Conservation (phyloP, 2,797 vertebrate genomes). For the Myotis planiceps region DNA sequence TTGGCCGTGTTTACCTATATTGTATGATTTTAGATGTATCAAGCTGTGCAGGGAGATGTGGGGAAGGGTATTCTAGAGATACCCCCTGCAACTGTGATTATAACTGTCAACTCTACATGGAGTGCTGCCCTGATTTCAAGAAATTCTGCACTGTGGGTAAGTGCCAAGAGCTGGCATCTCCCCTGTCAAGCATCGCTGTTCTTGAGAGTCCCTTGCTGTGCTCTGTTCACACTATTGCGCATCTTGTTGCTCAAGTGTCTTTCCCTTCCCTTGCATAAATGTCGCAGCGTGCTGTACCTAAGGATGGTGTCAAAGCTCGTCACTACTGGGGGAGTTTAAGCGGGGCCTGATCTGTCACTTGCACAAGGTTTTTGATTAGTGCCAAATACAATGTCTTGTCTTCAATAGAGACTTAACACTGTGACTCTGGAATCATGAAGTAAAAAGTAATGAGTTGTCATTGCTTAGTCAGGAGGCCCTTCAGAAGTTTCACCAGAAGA, state of each 20-base stretch:
- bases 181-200: neutral
- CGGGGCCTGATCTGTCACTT: neutral
- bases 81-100: conserved; percentile 95
- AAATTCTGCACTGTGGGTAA: conserved; percentile 92
- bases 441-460: neutral
- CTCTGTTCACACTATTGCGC: neutral
- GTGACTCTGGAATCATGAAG: neutral
- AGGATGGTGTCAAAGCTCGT: neutral
- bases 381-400: conserved; percentile 1
- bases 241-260: conserved; percentile 53
- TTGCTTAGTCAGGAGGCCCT: neutral
- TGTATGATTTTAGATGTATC: conserved; percentile 89
- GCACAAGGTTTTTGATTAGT: neutral
- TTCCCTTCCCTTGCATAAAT: conserved; percentile 44
- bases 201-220: neutral
- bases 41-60: conserved; percentile 94
- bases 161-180: conserved; percentile 67
- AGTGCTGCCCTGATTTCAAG: conserved; percentile 95
- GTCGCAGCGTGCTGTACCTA: neutral
- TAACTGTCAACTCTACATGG: conserved; percentile 91
- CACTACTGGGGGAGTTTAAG: neutral
- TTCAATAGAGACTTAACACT: neutral
- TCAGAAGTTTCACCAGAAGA: neutral
- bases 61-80: conserved; percentile 92
- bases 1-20: conserved; percentile 81